Evolutionary conservation across 2,888 invertebrate species (phyloP).

Genomic region (Caenorhabditis sulstoni): DNA sequence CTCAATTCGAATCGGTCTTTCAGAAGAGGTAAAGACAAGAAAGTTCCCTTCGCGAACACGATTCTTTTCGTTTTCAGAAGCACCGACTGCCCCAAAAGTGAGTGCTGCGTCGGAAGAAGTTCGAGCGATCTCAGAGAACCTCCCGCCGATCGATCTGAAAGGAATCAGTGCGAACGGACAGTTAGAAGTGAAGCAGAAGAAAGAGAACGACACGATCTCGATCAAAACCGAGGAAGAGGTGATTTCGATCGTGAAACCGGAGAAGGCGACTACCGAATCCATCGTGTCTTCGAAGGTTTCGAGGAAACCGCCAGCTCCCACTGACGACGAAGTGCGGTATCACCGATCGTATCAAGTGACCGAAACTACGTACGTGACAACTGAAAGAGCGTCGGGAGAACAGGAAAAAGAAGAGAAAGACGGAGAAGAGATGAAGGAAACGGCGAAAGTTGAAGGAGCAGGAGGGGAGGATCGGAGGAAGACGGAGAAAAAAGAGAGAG

Average conservation of each 20-base stretch:
- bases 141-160: slow-evolving; percentile 45
- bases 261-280: slow-evolving; percentile 36
- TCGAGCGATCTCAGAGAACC: slow-evolving; percentile 10
- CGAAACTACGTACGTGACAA: slow-evolving; percentile 42
- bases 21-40: slow-evolving; percentile 18
- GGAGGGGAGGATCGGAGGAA: background rate
- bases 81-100: slow-evolving; percentile 9
- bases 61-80: background rate
- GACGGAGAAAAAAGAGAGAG: slow-evolving; percentile 26
- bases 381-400: slow-evolving; percentile 7
- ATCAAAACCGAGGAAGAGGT: slow-evolving; percentile 52
- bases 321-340: slow-evolving; percentile 43
- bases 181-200: slow-evolving; percentile 7
- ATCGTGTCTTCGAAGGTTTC: slow-evolving; percentile 21
- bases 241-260: slow-evolving; percentile 46
- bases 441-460: background rate
- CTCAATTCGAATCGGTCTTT: slow-evolving; percentile 44
- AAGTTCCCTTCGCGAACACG: background rate
- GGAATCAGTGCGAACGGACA: slow-evolving; percentile 3
- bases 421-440: slow-evolving; percentile 3
- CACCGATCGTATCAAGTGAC: slow-evolving; percentile 52
- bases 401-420: background rate
- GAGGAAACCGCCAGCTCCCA: slow-evolving; percentile 8
- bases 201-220: slow-evolving; percentile 36
- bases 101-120: slow-evolving; percentile 1